These are phyloP conservation scores for Morpho helenor DNA, from an alignment of 2,888 invertebrate genomes.

Conservation along the genomic window DNA sequence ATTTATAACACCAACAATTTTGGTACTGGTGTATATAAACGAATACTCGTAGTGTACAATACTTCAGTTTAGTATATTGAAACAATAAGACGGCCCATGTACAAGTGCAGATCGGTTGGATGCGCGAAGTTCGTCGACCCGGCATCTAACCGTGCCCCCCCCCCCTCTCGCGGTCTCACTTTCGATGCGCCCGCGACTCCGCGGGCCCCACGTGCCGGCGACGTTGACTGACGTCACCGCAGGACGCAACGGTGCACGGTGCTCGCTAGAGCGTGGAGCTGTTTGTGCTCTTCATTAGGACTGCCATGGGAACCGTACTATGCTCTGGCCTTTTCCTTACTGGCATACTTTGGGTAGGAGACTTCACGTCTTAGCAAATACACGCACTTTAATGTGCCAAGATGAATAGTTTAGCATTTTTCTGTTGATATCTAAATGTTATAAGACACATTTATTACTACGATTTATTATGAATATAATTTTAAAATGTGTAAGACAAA, in stretches of 20 bases:
- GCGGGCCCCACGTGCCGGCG: constrained; percentile 66
- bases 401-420: too few species aligned
- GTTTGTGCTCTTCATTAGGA: constrained; percentile 61
- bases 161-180: constrained; percentile 64
- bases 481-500: too few species aligned
- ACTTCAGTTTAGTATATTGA: constrained; percentile 38
- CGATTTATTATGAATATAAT: too few species aligned
- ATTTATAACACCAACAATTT: too few species aligned
- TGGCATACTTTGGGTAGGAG: constrained; percentile 34
- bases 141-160: constrained; percentile 39
- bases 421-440: too few species aligned
- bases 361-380: not conserved
- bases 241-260: constrained; percentile 49
- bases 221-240: constrained; percentile 65
- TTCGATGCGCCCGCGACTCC: constrained; percentile 71
- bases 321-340: constrained; percentile 38
- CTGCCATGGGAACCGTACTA: constrained; percentile 59
- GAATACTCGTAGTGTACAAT: too few species aligned
- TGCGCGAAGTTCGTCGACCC: constrained; percentile 68
- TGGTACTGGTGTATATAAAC: not conserved
- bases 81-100: constrained; percentile 69
- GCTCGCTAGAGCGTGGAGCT: constrained; percentile 51
- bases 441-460: too few species aligned
- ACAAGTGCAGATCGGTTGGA: constrained; percentile 72
- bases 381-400: too few species aligned